A percentile compares a stretch with the other conserved stretches of the same genome.
These are phyloP conservation scores for Sebastes nivosus DNA, from an alignment of 2,797 vertebrate species.

Conservation along the genomic window DNA sequence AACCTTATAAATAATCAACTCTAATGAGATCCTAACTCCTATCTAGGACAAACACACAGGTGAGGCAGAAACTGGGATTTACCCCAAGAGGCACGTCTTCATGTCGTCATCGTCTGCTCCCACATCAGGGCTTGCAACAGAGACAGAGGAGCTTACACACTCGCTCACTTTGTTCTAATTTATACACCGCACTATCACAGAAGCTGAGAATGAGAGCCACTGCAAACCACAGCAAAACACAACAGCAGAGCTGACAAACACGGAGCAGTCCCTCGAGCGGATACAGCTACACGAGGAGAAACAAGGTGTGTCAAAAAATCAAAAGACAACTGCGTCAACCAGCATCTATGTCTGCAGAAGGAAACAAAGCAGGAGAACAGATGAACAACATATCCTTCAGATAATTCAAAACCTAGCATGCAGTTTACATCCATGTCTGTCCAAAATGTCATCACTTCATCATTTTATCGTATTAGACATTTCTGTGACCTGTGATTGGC, in stretches of 20 bases:
- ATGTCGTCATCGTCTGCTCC: slow-evolving; percentile 24
- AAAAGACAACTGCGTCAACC: not conserved
- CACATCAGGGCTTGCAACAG: slow-evolving; percentile 12
- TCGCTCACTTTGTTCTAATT: not conserved
- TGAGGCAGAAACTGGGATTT: slow-evolving; percentile 25
- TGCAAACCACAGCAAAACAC: slow-evolving; percentile 34
- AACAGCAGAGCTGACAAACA: slow-evolving; percentile 15
- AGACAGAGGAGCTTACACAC: not conserved
- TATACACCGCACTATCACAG: not conserved
- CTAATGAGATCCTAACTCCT: not conserved
- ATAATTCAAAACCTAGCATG: not conserved
- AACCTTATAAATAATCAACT: not conserved
- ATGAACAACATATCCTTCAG: not conserved
- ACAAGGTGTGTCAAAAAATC: slow-evolving; percentile 17
- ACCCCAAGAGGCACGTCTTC: slow-evolving; percentile 35
- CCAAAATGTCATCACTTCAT: too few relatives aligned
- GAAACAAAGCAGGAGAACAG: not conserved
- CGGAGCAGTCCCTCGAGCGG: not conserved
- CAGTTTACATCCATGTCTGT: too few relatives aligned
- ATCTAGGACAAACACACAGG: slow-evolving; percentile 22
- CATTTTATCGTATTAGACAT: too few relatives aligned
- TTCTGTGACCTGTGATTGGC: too few relatives aligned
- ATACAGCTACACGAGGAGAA: not conserved
- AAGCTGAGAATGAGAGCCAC: slow-evolving; percentile 8
- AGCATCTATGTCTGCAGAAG: not conserved